These are phyloP conservation scores for Epinephelus cyanopodus DNA, from an alignment of 2,113 vertebrate species.

Conservation along the genomic window DNA sequence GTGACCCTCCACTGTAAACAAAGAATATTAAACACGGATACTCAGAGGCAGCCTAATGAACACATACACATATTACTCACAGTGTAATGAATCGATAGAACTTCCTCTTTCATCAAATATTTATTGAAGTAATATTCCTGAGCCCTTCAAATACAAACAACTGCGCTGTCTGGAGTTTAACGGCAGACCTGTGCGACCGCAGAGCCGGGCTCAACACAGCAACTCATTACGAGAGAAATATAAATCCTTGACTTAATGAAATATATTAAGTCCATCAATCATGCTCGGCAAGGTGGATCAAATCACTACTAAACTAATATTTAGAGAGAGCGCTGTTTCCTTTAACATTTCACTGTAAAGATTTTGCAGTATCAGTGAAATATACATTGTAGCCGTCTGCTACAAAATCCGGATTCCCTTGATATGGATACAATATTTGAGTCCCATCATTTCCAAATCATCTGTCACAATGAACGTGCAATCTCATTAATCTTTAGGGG, in stretches of 20 bases:
- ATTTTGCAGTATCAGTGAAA: constrained; percentile 42
- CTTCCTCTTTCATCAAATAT: constrained; percentile 86
- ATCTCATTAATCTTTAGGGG: constrained; percentile 56
- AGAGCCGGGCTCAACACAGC: constrained; percentile 17
- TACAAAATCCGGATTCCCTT: constrained; percentile 28
- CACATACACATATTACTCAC: constrained; percentile 73
- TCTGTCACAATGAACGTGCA: constrained; percentile 36
- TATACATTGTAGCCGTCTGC: not conserved
- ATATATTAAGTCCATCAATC: constrained; percentile 69
- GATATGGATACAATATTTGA: constrained; percentile 36
- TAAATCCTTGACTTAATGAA: constrained; percentile 67
- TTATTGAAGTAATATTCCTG: constrained; percentile 86
- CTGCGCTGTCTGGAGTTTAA: constrained; percentile 51
- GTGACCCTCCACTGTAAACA: constrained; percentile 84
- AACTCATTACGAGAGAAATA: constrained; percentile 55
- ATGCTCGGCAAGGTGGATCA: constrained; percentile 35
- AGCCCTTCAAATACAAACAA: constrained; percentile 67
- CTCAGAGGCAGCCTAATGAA: constrained; percentile 82
- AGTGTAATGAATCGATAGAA: constrained; percentile 83
- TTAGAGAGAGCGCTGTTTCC: constrained; percentile 16
- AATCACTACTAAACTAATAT: constrained; percentile 62
- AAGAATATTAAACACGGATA: constrained; percentile 84
- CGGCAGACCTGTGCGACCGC: constrained; percentile 36
- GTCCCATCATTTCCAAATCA: constrained; percentile 46
- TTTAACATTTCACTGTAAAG: constrained; percentile 20